Base-by-base conservation (phyloP, 1,140 invertebrate genomes). In the Agrypnia vestita region DNA sequence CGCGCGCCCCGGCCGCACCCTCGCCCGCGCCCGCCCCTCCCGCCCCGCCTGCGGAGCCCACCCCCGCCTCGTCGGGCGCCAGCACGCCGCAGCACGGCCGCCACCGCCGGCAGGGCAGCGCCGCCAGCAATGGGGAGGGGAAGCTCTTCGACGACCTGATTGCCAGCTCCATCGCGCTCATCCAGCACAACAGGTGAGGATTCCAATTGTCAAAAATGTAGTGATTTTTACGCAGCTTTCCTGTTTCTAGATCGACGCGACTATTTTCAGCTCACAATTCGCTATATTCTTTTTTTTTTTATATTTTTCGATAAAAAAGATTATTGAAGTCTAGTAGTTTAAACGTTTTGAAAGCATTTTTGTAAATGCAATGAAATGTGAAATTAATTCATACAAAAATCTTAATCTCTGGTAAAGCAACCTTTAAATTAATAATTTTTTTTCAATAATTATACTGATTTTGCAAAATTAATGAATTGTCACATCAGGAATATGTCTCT, bases 81-180 rank as follows among this genome's bases (percentile, higher is more conserved):
- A 89, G 86, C 59, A 90, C 89, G 1, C 88, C 88, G 0, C 86
- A 87, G 59, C 87, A 89, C 74, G 87, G 89, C 74, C 88, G 89
- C 74, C 88, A 89, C 78, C 88, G 87, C 78, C 83, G 88, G 61
- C 87, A 89, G 74, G 88, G 88, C 1, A 88, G 88, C 59, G 88
- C 87, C 1, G 86, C 88, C 43, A 90, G 89, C 61, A 88, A 88
- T 82, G 82, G 82, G 25, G 82, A 83, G 15, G 72, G 80, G n/a
- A 89, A 90, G 80, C 88, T 89, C 83, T 90, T 90, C 83, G 90
- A 91, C 82, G 88, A 90, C 81, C 85, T 90, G 13, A 90, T 93
- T 7, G 91, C 91, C 12, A 93, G 92, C 85, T 93, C 92, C 51
- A 90, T 92, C 19, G 92, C 92, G 4, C 85, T 93, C 12, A 93